phyloP scores from a whole-genome alignment of 2,888 invertebrate species.

The Eupithecia inturbata region DNA sequence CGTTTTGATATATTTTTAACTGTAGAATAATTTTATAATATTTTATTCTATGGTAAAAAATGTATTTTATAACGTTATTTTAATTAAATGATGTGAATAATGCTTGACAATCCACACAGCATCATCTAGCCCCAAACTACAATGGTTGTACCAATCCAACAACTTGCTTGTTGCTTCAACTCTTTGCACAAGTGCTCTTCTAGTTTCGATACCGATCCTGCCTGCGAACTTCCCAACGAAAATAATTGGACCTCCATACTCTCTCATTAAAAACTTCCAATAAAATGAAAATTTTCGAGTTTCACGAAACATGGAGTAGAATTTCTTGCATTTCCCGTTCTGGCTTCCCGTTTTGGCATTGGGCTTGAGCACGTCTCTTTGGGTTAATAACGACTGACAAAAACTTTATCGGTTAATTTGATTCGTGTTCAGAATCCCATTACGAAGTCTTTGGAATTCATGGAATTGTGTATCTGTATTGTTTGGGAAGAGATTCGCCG shows the following conservation, averaged over 20 bases:
- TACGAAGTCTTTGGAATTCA: conserved; percentile 55
- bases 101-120: no score
- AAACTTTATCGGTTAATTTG: conserved; percentile 81
- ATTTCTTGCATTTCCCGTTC: conserved; percentile 29
- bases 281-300: conserved; percentile 13
- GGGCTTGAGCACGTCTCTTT: conserved; percentile 49
- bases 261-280: conserved; percentile 23
- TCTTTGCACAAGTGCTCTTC: conserved; percentile 11
- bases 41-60: no score
- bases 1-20: no score
- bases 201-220: conserved; percentile 1
- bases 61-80: no score
- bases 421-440: conserved; percentile 76
- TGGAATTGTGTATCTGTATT: conserved; percentile 60
- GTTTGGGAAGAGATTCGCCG: conserved; percentile 33
- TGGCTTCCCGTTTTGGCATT: conserved; percentile 46
- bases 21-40: no score
- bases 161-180: conserved; percentile 13
- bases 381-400: conserved; percentile 66
- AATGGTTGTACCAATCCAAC: not conserved
- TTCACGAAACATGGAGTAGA: conserved; percentile 2
- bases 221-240: conserved; percentile 1
- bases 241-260: conserved; percentile 3
- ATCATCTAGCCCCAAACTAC: no score
- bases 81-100: no score